A percentile compares a stretch with the other conserved stretches of the same genome.
Conservation (phyloP, 2,888 invertebrate species). For the Mythimna albipuncta region DNA sequence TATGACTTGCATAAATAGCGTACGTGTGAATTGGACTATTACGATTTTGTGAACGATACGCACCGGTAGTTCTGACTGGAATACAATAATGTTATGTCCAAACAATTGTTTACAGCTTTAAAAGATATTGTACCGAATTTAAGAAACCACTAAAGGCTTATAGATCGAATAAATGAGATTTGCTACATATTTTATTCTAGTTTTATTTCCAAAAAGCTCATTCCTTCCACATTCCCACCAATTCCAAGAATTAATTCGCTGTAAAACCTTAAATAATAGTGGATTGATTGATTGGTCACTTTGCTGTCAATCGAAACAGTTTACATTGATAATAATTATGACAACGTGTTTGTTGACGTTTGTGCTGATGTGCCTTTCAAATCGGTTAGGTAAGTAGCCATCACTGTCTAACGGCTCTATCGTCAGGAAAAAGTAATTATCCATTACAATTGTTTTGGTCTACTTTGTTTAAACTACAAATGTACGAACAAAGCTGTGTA, state of each 20-base stretch:
- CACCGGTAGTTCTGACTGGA: conserved; percentile 36
- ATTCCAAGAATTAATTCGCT: neutral
- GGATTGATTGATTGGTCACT: neutral
- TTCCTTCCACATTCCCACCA: neutral
- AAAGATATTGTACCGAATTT: conserved; percentile 41
- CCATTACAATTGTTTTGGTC: neutral
- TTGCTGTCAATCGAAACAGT: neutral
- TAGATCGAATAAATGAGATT: conserved; percentile 58
- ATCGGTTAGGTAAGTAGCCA: neutral
- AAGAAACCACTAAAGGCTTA: conserved; percentile 40
- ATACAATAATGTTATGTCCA: conserved; percentile 25
- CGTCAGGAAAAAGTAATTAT: conserved; percentile 4
- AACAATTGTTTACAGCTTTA: conserved; percentile 30
- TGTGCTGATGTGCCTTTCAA: neutral
- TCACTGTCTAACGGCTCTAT: neutral
- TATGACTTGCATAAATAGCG: neutral
- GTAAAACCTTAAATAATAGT: no score
- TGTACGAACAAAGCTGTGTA: neutral
- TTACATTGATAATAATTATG: neutral
- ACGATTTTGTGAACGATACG: conserved; percentile 40
- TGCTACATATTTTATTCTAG: conserved; percentile 28
- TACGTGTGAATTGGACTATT: conserved; percentile 53
- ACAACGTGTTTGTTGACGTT: neutral
- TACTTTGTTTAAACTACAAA: conserved; percentile 11
- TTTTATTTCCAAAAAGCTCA: conserved; percentile 22